These are phyloP conservation scores for Strigops habroptila DNA, from an alignment of 2,113 vertebrate species.

Conservation along the genomic window DNA sequence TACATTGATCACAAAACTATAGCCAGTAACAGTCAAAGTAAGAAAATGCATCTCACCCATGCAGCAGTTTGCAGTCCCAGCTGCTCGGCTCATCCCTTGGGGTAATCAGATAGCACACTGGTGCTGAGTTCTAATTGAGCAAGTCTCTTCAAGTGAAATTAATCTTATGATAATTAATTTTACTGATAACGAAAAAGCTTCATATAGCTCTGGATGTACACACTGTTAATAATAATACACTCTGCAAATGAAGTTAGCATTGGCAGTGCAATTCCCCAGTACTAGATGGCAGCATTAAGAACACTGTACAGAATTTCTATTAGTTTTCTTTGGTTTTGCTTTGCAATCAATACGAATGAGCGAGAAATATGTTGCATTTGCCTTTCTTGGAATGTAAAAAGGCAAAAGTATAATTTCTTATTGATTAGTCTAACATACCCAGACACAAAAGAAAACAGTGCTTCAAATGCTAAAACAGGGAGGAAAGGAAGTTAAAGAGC, in stretches of 20 bases:
- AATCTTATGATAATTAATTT: neutral
- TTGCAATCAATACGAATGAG: conserved; percentile 50
- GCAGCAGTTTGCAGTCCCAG: neutral
- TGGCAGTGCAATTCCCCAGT: neutral
- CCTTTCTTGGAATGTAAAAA: conserved; percentile 55
- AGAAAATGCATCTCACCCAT: fast-evolving
- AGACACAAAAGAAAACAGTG: conserved; percentile 49
- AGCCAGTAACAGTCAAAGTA: neutral
- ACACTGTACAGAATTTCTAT: neutral
- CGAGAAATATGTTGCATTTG: conserved; percentile 60
- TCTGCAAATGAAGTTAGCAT: neutral
- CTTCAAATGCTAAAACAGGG: conserved; percentile 60
- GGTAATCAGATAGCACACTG: neutral
- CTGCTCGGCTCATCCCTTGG: neutral
- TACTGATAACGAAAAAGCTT: neutral
- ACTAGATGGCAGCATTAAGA: neutral
- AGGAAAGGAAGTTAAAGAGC: conserved; percentile 40
- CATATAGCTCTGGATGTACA: neutral
- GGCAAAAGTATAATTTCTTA: conserved; percentile 68
- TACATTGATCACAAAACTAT: neutral
- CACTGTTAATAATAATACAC: neutral
- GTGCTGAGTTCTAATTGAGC: neutral
- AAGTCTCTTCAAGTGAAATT: neutral
- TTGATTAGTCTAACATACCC: conserved; percentile 61
- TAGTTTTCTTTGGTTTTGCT: conserved; percentile 29